Evolutionary conservation across 2,113 vertebrate species (phyloP), one percentile per base, ranked within the genome.

Genomic region (Uria aalge): DNA sequence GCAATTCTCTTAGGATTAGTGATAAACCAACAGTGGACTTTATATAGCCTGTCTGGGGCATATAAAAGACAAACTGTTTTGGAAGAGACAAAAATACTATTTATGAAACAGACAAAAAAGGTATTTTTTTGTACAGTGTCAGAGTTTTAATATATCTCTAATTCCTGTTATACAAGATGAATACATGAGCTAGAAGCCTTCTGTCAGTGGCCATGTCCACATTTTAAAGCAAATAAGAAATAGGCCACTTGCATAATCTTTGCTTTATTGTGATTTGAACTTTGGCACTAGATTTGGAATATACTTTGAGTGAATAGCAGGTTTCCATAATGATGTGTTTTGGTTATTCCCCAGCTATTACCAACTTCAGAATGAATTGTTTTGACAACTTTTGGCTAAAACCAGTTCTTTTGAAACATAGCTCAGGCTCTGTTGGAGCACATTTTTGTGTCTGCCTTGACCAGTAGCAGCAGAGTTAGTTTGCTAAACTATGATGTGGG

Each of bases 1-100:
- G 27, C 27, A 34, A 2, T 94, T 96, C 91, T 94, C 48, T 82
- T 82, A 84, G 86, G 89, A 69, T 92, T 94, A 90, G 57, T 76
- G 40, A 53, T 78, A 71, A 81, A 72, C 40, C 53, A 90, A 11
- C 76, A 63, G 9, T 74, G 68, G 69, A 55, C 60, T 91, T 92
- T 53, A 53, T n/a, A 24, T 81, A 66, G 80, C 22, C 29, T 72
- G 56, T 52, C 82, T 75, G 41, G 43, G 74, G 40, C 71, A 76
- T 57, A 64, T 71, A 41, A 92, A 96, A 64, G 22, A 48, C 32
- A 52, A 62, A 48, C 32, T 74, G 8, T 5, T 91, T 90, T 66
- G 67, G 45, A 72, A 24, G 40, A 82, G 16, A 91, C 43, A 87
- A 87, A 48, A 89, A 63, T 45, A 17, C 23, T 71, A 15, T 53